A percentile compares a stretch with the other conserved stretches of the same genome.
Conservation (phyloP, 1,140 invertebrate genomes). For the Leptopilina boulardi region DNA sequence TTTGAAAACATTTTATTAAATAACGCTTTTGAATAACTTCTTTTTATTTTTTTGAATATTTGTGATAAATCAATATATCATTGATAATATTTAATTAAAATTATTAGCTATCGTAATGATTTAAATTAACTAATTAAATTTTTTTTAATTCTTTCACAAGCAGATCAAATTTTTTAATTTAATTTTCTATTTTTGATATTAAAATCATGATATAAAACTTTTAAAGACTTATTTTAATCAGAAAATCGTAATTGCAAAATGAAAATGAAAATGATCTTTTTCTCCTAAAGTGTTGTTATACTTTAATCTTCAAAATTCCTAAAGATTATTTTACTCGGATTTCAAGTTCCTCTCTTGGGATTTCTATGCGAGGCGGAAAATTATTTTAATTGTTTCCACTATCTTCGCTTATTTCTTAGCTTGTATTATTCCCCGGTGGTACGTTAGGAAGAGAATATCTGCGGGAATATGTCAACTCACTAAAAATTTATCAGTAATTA, state of each 20-base stretch:
- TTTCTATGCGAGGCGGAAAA: constrained; percentile 27
- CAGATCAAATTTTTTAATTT: no score
- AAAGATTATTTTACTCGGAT: constrained; percentile 12
- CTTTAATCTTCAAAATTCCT: constrained; percentile 1
- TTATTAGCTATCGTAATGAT: no score
- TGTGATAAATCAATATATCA: no score
- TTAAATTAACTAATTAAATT: no score
- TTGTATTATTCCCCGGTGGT: constrained; percentile 39
- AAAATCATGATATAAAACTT: no score
- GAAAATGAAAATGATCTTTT: not conserved
- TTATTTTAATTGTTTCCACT: constrained; percentile 32
- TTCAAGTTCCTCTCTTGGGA: constrained; percentile 4
- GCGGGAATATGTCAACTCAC: constrained; percentile 44
- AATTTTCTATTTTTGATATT: no score
- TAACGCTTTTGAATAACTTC: no score
- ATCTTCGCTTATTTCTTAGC: constrained; percentile 29
- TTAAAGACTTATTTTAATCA: not conserved
- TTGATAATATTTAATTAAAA: no score
- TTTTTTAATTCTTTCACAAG: no score
- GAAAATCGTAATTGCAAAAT: not conserved
- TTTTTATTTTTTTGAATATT: no score
- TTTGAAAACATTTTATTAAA: no score
- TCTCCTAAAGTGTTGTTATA: constrained; percentile 11
- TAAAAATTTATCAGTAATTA: constrained; percentile 55
- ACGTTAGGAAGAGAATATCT: constrained; percentile 43